A percentile compares a stretch with the other conserved stretches of the same genome.
These are phyloP conservation scores for Drosophila formosana DNA, from an alignment of 2,888 invertebrate species.

Conservation along the genomic window DNA sequence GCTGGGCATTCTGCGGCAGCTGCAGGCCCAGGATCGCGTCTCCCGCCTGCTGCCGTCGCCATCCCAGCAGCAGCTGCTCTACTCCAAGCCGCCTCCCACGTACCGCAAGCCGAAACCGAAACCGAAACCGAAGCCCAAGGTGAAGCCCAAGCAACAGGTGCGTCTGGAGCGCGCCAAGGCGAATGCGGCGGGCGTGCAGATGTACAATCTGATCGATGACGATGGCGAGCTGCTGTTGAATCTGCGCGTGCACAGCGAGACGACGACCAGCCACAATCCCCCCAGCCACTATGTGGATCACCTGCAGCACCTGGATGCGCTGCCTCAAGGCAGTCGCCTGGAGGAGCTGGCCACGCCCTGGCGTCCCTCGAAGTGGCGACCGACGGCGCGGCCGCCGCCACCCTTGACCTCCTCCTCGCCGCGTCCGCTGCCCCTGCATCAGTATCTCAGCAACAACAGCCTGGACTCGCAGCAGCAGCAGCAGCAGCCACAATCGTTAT, in stretches of 20 bases:
- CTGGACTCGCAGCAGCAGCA: constrained; percentile 41
- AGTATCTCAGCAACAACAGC: constrained; percentile 58
- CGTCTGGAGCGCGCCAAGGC: constrained; percentile 59
- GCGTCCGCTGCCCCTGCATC: constrained; percentile 67
- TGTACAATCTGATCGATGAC: constrained; percentile 71
- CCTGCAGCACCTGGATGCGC: constrained; percentile 18
- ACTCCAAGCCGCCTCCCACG: not conserved
- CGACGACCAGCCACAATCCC: not conserved
- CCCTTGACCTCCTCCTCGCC: constrained; percentile 57
- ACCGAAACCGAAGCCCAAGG: constrained; percentile 24
- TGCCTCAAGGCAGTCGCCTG: constrained; percentile 4
- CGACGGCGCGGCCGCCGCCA: constrained; percentile 38
- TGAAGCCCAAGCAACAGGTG: constrained; percentile 50
- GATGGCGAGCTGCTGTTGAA: constrained; percentile 70
- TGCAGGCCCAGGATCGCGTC: constrained; percentile 65
- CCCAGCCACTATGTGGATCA: constrained; percentile 5
- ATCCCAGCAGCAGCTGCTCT: not conserved
- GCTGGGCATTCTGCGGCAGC: constrained; percentile 59
- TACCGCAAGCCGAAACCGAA: constrained; percentile 1
- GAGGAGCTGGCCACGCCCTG: constrained; percentile 41
- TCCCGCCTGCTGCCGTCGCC: constrained; percentile 34
- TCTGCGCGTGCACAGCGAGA: constrained; percentile 63
- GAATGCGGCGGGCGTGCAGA: constrained; percentile 43
- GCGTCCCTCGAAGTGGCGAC: constrained; percentile 69
- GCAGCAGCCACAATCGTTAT: not conserved